phyloP scores from a whole-genome alignment of 2,888 invertebrate genomes.

The Heteropelma amictum region DNA sequence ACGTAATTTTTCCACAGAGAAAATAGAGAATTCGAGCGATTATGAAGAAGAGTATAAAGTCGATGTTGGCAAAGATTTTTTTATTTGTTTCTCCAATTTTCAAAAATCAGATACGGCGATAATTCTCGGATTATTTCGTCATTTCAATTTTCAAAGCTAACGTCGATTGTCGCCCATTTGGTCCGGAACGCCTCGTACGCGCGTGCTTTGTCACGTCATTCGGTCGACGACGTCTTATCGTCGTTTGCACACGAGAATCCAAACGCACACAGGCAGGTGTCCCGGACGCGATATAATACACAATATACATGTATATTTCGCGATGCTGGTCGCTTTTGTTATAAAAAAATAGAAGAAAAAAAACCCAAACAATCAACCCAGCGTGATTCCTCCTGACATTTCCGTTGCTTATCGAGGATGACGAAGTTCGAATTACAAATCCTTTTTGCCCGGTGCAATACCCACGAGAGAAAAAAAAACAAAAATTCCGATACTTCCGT shows the following conservation, averaged over 20 bases:
- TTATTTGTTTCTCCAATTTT: too few relatives aligned
- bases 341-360: background rate
- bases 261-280: background rate
- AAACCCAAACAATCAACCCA: background rate
- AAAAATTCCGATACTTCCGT: background rate
- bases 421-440: conserved; percentile 8
- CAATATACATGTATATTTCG: background rate
- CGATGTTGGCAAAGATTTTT: too few relatives aligned
- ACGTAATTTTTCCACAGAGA: too few relatives aligned
- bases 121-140: too few relatives aligned
- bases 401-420: conserved; percentile 29
- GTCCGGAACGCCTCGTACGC: conserved; percentile 1
- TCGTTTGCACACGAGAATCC: conserved; percentile 4
- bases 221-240: conserved; percentile 39
- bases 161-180: too few relatives aligned
- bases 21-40: too few relatives aligned
- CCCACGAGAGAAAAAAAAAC: background rate
- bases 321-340: conserved; percentile 14
- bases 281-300: background rate
- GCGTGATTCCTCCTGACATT: conserved; percentile 10
- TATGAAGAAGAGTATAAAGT: too few relatives aligned
- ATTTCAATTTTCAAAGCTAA: too few relatives aligned
- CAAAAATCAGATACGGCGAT: too few relatives aligned
- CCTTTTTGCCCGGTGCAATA: background rate
- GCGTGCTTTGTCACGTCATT: conserved; percentile 11